Evolutionary conservation across 2,797 vertebrate species (phyloP).

Genomic region (Pseudomugil gertrudae): DNA sequence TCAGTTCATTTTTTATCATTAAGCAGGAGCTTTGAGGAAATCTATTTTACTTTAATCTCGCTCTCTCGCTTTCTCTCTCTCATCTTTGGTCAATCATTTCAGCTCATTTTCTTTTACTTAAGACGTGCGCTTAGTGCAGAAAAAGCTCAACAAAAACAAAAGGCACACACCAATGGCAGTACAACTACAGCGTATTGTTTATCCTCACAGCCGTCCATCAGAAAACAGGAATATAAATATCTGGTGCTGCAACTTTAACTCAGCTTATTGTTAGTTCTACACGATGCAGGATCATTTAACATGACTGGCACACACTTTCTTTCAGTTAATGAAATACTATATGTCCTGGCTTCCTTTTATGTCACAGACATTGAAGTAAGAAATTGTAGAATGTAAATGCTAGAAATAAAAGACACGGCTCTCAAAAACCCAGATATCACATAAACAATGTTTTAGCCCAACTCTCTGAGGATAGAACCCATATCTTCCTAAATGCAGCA

Average conservation of each 20-base stretch:
- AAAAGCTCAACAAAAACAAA: slow-evolving; percentile 33
- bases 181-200: slow-evolving; percentile 18
- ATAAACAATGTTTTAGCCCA: not conserved
- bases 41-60: slow-evolving; percentile 25
- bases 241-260: not conserved
- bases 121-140: slow-evolving; percentile 40
- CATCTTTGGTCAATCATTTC: slow-evolving; percentile 37
- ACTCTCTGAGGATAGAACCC: slow-evolving; percentile 5
- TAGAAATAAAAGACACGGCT: slow-evolving; percentile 3
- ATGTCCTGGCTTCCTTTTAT: slow-evolving; percentile 9
- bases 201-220: slow-evolving; percentile 16
- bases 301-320: not conserved
- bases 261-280: not conserved
- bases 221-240: slow-evolving; percentile 7
- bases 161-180: slow-evolving; percentile 19
- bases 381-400: not conserved
- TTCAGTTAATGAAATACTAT: slow-evolving; percentile 7
- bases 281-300: not conserved
- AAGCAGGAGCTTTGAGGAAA: slow-evolving; percentile 23
- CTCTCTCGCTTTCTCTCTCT: not conserved
- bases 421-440: not conserved
- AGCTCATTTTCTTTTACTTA: slow-evolving; percentile 24
- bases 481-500: not conserved
- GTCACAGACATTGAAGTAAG: too few relatives aligned
- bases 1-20: slow-evolving; percentile 32